Evolutionary conservation across 2,888 invertebrate genomes (phyloP).

Genomic region (Rotaria sp.): DNA sequence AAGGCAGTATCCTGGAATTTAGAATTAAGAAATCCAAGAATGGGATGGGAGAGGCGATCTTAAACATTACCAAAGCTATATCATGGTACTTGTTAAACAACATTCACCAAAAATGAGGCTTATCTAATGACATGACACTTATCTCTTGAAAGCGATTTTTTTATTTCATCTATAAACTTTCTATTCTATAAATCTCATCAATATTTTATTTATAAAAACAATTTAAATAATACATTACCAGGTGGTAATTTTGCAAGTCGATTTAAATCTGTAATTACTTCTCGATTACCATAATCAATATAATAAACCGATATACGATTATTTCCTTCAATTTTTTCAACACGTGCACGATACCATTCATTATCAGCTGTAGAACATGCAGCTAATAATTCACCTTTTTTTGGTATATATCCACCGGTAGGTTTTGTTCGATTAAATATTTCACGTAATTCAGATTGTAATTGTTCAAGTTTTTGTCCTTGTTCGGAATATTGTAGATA

Average conservation of each 20-base stretch:
- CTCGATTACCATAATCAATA: conserved; percentile 78
- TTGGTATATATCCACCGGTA: conserved; percentile 59
- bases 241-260: conserved; percentile 21
- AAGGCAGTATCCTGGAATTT: too few relatives aligned
- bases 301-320: conserved; percentile 74
- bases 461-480: conserved; percentile 75
- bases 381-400: conserved; percentile 75
- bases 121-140: too few relatives aligned
- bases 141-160: too few relatives aligned
- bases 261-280: conserved; percentile 2
- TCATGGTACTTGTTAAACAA: too few relatives aligned
- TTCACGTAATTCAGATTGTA: conserved; percentile 77
- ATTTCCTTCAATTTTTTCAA: conserved; percentile 69
- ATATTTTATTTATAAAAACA: neutral
- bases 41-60: too few relatives aligned
- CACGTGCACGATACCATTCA: conserved; percentile 89
- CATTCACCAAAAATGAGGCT: too few relatives aligned
- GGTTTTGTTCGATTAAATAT: conserved; percentile 77
- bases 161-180: too few relatives aligned
- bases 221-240: conserved; percentile 58
- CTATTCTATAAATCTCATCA: neutral
- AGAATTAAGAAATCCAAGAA: too few relatives aligned
- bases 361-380: conserved; percentile 79
- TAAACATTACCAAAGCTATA: too few relatives aligned
- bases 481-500: conserved; percentile 71